A percentile compares a stretch with the other conserved stretches of the same genome.
phyloP scores from a whole-genome alignment of 2,797 vertebrate species.

The Sitta carolinensis region DNA sequence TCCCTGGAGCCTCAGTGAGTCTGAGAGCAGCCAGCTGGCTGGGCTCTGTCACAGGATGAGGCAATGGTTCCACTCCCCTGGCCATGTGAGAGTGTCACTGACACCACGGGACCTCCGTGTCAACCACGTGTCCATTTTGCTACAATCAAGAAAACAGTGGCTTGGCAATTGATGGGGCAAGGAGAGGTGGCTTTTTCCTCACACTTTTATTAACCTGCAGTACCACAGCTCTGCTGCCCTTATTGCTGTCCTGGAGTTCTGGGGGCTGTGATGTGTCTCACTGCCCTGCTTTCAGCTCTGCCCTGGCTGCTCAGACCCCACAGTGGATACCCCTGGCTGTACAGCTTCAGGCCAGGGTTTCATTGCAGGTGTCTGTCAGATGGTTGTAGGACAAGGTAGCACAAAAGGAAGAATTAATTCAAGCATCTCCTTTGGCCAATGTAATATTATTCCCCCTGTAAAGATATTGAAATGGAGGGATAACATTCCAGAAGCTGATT shows the following conservation, averaged over 20 bases:
- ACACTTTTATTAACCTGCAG: not conserved
- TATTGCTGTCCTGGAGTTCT: not conserved
- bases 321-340: not conserved
- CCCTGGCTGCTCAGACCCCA: not conserved
- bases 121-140: not conserved
- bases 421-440: not conserved
- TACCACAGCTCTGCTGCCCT: not conserved
- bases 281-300: not conserved
- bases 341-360: not conserved
- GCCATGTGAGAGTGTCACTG: not conserved
- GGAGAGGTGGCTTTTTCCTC: not conserved
- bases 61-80: not conserved
- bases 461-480: not conserved
- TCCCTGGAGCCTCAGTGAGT: not conserved
- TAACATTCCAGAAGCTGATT: not conserved
- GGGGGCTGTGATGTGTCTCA: not conserved
- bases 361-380: not conserved
- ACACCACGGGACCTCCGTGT: fast-evolving
- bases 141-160: not conserved
- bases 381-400: not conserved
- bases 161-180: not conserved
- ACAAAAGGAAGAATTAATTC: not conserved
- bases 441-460: not conserved
- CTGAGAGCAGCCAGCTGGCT: not conserved
- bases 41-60: fast-evolving